Conservation (phyloP, 2,888 invertebrate species). For the Oscheius myriophilus region DNA sequence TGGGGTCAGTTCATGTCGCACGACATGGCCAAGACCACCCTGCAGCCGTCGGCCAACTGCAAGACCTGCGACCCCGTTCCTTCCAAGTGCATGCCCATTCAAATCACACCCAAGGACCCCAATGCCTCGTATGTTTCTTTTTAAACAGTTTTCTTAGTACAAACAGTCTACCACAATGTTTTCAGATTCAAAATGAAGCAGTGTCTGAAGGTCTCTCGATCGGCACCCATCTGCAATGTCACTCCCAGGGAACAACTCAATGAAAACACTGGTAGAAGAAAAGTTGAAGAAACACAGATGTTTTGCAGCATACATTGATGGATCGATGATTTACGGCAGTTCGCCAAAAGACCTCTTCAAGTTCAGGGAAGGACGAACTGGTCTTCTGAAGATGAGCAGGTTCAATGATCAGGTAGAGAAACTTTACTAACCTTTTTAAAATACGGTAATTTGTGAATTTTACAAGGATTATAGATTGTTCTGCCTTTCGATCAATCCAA, state of each 20-base stretch:
- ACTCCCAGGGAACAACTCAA: slow-evolving; percentile 89
- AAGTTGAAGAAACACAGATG: not conserved
- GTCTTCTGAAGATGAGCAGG: slow-evolving; percentile 52
- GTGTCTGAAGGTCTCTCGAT: slow-evolving; percentile 75
- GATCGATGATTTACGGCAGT: slow-evolving; percentile 42
- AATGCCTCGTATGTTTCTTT: slow-evolving; percentile 52
- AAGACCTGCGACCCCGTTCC: slow-evolving; percentile 60
- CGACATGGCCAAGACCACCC: slow-evolving; percentile 68
- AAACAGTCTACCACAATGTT: not conserved
- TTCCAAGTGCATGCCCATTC: slow-evolving; percentile 68
- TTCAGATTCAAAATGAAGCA: slow-evolving; percentile 63
- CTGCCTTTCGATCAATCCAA: slow-evolving; percentile 68
- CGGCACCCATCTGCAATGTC: slow-evolving; percentile 93
- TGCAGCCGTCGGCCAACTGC: slow-evolving; percentile 65
- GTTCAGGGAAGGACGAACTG: slow-evolving; percentile 68
- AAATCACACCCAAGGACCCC: slow-evolving; percentile 65
- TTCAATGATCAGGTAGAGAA: slow-evolving; percentile 52
- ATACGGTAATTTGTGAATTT: no score
- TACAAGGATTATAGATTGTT: slow-evolving; percentile 43
- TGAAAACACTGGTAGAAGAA: slow-evolving; percentile 72
- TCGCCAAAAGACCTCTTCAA: slow-evolving; percentile 71
- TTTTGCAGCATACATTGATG: slow-evolving; percentile 86
- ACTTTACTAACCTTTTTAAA: not conserved
- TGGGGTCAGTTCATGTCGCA: slow-evolving; percentile 70
- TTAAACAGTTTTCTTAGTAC: no score